Base-by-base conservation (phyloP, 2,888 invertebrate genomes). In the Rhamnusium bicolor region DNA sequence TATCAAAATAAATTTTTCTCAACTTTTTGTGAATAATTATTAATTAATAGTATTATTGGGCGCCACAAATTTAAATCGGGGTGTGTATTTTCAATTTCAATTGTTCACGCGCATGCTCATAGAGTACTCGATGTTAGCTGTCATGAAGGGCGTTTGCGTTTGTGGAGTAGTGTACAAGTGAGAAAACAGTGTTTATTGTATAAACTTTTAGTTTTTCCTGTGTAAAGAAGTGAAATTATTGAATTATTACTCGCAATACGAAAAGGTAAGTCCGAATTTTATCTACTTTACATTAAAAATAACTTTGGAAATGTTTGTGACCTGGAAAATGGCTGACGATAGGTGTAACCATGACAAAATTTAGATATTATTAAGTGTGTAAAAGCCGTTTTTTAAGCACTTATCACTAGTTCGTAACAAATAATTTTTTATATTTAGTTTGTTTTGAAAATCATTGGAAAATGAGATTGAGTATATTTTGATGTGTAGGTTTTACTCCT, bases 71-170 rank as follows among this genome's bases (percentile, higher is more conserved):
- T 65, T 56, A 61, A 68, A 54, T 60, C 32, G 68, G 49, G 49
- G 68, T 63, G 73, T 67, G 71, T 65, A 60, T 66, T 63, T 62
- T 71, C 62, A 71, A 40, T 40, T 40, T 40, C 10, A 51, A 51
- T 71, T 69, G 68, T 65, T 75, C 68, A 32, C 10, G 73, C 81
- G 78, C 79, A 69, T 69, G 81, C 79, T 78, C 71, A 29, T 18
- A 69, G 29, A 74, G 76, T 77, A 76, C 77, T 78, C 69, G 81
- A 73, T 75, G 82, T 77, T 82, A 77, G 82, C 80, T 80, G 84
- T 84, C 83, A 85, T 83, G 85, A 84, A 84, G 84, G 84, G 85
- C 84, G 85, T 85, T 84, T 83, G 83, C 81, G 79, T 81, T 79
- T 74, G 80, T 76, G 80, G 78, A 65, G 79, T 81, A 80, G 81